Conservation (phyloP, 2,888 invertebrate species). For the Gisinianus flammeolus region DNA sequence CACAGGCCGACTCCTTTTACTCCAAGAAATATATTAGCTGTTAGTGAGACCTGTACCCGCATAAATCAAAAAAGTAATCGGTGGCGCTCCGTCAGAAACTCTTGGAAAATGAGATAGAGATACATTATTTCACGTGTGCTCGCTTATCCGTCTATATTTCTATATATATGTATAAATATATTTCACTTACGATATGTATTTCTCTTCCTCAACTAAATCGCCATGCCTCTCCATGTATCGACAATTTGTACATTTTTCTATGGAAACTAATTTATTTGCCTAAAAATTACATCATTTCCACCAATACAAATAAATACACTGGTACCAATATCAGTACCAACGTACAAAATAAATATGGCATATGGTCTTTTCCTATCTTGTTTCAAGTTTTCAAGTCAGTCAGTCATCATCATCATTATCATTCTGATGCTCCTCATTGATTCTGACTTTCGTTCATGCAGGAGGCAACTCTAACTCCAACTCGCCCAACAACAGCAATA, state of each 20-base stretch:
- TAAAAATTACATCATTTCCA: constrained; percentile 21
- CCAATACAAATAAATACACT: background rate
- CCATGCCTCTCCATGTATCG: constrained; percentile 11
- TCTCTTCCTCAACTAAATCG: constrained; percentile 32
- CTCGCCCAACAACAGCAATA: no score
- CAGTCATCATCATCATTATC: no score
- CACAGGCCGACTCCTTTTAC: constrained; percentile 24
- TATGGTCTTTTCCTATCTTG: no score
- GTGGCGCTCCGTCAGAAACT: constrained; percentile 26
- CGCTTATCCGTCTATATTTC: background rate
- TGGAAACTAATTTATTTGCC: constrained; percentile 25
- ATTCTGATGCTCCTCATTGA: no score
- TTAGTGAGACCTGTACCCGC: constrained; percentile 34
- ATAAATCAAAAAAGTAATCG: constrained; percentile 38
- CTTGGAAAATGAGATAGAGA: constrained; percentile 24
- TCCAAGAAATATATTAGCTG: constrained; percentile 34
- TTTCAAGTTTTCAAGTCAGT: no score
- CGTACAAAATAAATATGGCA: no score
- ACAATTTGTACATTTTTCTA: background rate
- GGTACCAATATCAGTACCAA: no score
- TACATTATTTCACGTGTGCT: background rate
- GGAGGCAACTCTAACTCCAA: no score
- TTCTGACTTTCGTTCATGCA: no score
- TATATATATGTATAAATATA: background rate
- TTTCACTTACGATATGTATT: background rate